phyloP scores from a whole-genome alignment of 2,797 vertebrate genomes.

The Labeo calbasu region DNA sequence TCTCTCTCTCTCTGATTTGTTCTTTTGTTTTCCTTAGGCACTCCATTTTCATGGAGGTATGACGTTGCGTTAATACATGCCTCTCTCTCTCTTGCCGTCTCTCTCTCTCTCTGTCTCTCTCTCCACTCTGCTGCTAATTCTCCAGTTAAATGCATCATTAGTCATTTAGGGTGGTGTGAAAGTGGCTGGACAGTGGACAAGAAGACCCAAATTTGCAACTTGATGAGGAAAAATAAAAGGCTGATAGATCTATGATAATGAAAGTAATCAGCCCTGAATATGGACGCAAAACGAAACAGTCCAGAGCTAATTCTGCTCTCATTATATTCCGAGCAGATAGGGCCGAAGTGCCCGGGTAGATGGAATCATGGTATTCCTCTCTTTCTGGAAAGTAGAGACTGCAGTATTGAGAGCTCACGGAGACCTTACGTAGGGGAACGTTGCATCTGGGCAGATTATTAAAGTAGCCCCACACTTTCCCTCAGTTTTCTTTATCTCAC shows the following conservation, averaged over 20 bases:
- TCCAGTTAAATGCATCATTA: constrained; percentile 75
- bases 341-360: constrained; percentile 44
- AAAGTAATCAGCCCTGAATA: constrained; percentile 66
- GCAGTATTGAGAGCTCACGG: constrained; percentile 6
- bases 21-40: constrained; percentile 63
- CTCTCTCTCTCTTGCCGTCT: constrained; percentile 26
- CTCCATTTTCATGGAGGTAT: constrained; percentile 64
- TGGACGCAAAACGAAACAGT: constrained; percentile 60
- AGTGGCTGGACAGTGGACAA: constrained; percentile 71
- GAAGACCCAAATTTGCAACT: constrained; percentile 69
- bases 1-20: constrained; percentile 57
- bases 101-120: constrained; percentile 11
- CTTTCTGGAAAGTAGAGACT: constrained; percentile 38
- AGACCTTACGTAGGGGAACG: constrained; percentile 27
- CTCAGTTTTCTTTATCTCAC: constrained; percentile 27
- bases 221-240: constrained; percentile 69
- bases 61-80: constrained; percentile 62
- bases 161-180: constrained; percentile 73
- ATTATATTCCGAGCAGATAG: constrained; percentile 61
- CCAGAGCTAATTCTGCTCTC: constrained; percentile 61
- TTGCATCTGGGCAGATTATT: constrained; percentile 25
- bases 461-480: constrained; percentile 41
- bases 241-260: constrained; percentile 67
- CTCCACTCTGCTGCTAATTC: constrained; percentile 66
- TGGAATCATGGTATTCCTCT: constrained; percentile 48